Conservation (phyloP, 2,113 vertebrate genomes). For the Xiphophorus hellerii region DNA sequence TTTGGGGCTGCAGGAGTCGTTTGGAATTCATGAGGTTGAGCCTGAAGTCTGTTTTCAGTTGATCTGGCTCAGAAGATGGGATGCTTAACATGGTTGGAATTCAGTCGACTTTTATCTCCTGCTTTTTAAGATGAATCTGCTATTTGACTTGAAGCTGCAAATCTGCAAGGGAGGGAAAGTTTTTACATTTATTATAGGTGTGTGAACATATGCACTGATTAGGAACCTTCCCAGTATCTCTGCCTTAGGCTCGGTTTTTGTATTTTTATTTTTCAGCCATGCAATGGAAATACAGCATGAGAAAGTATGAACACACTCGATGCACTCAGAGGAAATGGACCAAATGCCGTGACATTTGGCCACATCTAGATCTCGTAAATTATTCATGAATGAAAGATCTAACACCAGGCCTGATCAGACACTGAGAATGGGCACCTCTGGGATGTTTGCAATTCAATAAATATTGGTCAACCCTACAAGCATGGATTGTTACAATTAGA, state of each 20-base stretch:
- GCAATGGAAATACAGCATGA: conserved; percentile 15
- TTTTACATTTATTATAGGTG: background rate
- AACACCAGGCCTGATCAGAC: conserved; percentile 40
- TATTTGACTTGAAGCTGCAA: conserved; percentile 6
- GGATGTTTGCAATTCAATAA: conserved; percentile 21
- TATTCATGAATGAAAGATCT: conserved; percentile 70
- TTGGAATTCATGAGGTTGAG: conserved; percentile 49
- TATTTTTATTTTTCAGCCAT: conserved; percentile 1
- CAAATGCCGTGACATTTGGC: conserved; percentile 81
- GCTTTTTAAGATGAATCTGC: conserved; percentile 15
- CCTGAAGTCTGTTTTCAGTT: conserved; percentile 46
- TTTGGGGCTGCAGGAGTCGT: conserved; percentile 38
- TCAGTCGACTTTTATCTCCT: conserved; percentile 19
- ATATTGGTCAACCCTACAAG: conserved; percentile 35
- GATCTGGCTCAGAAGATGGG: conserved; percentile 41
- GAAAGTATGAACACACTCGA: background rate
- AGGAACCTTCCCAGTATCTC: background rate
- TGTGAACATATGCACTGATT: background rate
- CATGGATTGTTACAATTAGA: conserved; percentile 16
- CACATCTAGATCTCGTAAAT: conserved; percentile 65
- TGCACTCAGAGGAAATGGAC: conserved; percentile 23
- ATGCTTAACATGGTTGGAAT: conserved; percentile 38
- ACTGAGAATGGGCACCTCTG: conserved; percentile 32
- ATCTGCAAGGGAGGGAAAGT: background rate
- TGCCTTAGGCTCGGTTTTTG: background rate